Evolutionary conservation across 2,797 vertebrate genomes (phyloP), one percentile per base, ranked within the genome.

Genomic region (Myotis vivesi): DNA sequence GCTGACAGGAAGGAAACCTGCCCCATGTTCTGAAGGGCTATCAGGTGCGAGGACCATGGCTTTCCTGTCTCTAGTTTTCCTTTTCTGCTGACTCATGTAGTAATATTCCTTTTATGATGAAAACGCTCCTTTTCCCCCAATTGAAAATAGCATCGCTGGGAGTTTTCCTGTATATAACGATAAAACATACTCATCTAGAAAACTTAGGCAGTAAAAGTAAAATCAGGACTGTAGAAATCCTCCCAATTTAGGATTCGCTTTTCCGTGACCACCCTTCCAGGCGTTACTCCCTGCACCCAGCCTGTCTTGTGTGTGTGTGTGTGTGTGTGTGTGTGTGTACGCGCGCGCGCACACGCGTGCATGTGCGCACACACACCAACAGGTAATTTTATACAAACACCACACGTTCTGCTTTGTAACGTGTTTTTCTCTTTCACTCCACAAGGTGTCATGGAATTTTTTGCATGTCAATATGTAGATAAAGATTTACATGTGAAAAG

Each of bases 401-500:
- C 13, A 22, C 33, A 44, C 5, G 3, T 30, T 51, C 76, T 85
- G 62, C 77, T 94, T 94, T 77, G 41, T 57, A 57, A 69, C 38
- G 8, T 79, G 41, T 6, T 25, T 38, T 92, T 92, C 80, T 91
- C 79, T 89, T 84, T 91, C 87, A 92, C 69, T 95, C 55, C 44
- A 28, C 30, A 68, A 94, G 38, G 84, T 95, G 87, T 95, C 92
- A 71, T 75, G 90, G 80, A 95, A 85, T 92, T 85, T 96, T 94
- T 95, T 88, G 73, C 95, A 90, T 83, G 51, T 90, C 69, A 77
- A 33, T 75, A 81, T 87, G 36, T 51, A 84, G 64, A 68, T 89
- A 93, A 95, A 95, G 84, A 73, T 88, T 79, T 93, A 96, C 51
- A 71, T 94, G 59, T 95, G 82, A 75, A 89, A 89, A 94, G 77